Percentiles rank a stretch among this genome's conserved stretches.
These are phyloP conservation scores for Drosophila melanogaster DNA, from an alignment of 1,140 invertebrate genomes.

Conservation along the genomic window Release_6_plus_ISO1_MT NC_004354.4:5243001-5243500, in stretches of 20 bases:
- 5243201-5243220: conserved; percentile 50
- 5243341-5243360: not conserved
- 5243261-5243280: conserved; percentile 12
- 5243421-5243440: conserved; percentile 95
- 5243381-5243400: conserved; percentile 89
- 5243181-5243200: conserved; percentile 6
- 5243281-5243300: not conserved
- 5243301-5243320: conserved; percentile 5
- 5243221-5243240: conserved; percentile 49
- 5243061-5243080: not conserved
- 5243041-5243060: not conserved
- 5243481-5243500: conserved; percentile 89
- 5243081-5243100: not conserved
- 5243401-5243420: conserved; percentile 95
- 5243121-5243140: conserved; percentile 22
- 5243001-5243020: too few relatives aligned
- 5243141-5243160: conserved; percentile 1
- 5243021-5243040: not conserved
- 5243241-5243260: conserved; percentile 47
- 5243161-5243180: not conserved
- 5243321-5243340: not conserved
- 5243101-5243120: conserved; percentile 23
- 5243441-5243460: conserved; percentile 90
- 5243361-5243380: conserved; percentile 73
- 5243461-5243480: conserved; percentile 90